Base-by-base conservation (phyloP, 1,140 invertebrate genomes). In the Drosophila kikkawai region DNA sequence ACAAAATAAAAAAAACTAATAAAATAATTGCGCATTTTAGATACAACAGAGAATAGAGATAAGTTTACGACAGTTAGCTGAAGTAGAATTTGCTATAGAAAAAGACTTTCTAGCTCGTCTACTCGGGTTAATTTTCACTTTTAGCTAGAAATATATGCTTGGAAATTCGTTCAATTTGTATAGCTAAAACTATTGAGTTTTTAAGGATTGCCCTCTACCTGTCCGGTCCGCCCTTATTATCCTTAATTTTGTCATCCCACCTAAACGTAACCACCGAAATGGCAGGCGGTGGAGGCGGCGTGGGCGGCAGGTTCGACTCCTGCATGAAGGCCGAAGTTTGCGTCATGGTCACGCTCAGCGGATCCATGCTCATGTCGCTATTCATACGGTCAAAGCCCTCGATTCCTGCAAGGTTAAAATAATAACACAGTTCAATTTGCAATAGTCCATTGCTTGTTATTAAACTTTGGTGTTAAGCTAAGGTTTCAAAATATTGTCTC, bases 261-360 rank as follows among this genome's bases (percentile, higher is more conserved):
- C 96, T 97, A 96, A 97, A 96, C 94, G 96, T 97, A 94, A 97
- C 96, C 93, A 96, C 96, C 93, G 96, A 96, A 91, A 97, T 95
- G 71, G 96, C 96, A 80, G 96, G 96, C 88, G 95, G 95, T 37
- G 85, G 93, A 91, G 95, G 95, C 73, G 75, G 61, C 17, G 79
- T 71, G 22, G 79, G 79, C 39, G 79, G 61, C n/a, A 51, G 42
- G 88, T 94, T 94, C 85, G 93, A 93, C 93, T 94, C 95, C 92
- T 86, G 94, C 87, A 91, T 91, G 50, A 78, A 86, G 11, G 70
- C 82, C 9, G 86, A 90, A 7, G 85, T 88, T 37, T 88, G 85
- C 13, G 85, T 88, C 92, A 48, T 91, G 81, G 61, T 91, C 75
- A 75, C 92, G 92, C 74, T 92, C 82, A 63, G 76, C 65, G 85